phyloP scores from a whole-genome alignment of 2,797 vertebrate species.

The Chrosomus eos region DNA sequence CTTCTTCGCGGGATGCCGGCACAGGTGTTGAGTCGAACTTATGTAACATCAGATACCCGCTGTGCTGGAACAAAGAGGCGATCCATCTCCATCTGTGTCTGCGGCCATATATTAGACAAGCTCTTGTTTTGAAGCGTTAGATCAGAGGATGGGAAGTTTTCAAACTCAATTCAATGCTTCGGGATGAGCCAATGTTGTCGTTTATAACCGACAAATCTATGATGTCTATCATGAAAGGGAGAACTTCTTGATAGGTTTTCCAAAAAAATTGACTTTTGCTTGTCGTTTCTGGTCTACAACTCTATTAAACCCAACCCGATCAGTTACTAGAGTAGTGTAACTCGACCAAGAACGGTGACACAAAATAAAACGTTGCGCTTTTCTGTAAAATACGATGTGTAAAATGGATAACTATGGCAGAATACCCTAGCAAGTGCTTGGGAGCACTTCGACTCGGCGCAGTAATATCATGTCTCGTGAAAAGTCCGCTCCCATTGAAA shows the following conservation, averaged over 20 bases:
- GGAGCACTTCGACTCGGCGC: too few species aligned
- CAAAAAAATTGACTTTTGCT: background rate
- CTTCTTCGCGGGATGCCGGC: conserved; percentile 1
- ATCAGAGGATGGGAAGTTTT: conserved; percentile 40
- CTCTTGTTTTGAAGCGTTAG: conserved; percentile 36
- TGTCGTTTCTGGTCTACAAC: background rate
- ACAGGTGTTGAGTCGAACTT: conserved; percentile 48
- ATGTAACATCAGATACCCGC: conserved; percentile 42
- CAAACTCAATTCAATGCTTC: conserved; percentile 19
- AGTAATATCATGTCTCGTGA: too few species aligned
- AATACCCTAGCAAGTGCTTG: too few species aligned
- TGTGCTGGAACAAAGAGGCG: conserved; percentile 43
- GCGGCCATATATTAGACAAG: conserved; percentile 11
- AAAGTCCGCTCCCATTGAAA: too few species aligned
- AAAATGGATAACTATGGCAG: too few species aligned
- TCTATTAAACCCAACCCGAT: too few species aligned
- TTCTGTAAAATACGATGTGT: too few species aligned
- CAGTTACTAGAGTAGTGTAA: too few species aligned
- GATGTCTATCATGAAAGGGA: conserved; percentile 16
- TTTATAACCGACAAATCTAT: background rate
- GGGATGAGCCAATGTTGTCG: background rate
- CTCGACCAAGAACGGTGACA: too few species aligned
- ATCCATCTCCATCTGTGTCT: background rate
- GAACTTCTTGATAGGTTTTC: background rate
- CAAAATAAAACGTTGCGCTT: too few species aligned